Base-by-base conservation (phyloP, 2,113 vertebrate species). In the Sminthopsis crassicaudata region DNA sequence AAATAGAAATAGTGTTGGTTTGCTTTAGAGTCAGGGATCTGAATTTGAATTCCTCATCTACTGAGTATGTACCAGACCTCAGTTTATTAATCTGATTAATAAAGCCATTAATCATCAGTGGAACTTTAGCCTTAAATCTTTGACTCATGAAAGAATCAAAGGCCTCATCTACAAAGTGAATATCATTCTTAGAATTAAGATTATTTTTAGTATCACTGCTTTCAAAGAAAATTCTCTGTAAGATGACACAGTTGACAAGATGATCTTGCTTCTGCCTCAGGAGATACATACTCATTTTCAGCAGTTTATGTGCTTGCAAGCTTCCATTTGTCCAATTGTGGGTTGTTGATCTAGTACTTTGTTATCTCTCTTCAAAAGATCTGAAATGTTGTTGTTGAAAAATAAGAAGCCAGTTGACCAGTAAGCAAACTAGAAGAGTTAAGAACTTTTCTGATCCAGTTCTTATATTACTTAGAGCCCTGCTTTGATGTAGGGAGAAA, bases 181-280 rank as follows among this genome's bases (percentile, higher is more conserved):
- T 84, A 23, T 42, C 7, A 42, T 84, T 84, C 67, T 84, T 23
- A 76, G 60, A 76, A 76, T n/a, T 76, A 42, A 84, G 36, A 42
- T 23, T 90, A 76, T 51, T 53, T 54, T 97, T 92, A 91, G 51
- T 46, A n/a, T 93, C 46, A 36, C 30, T 96, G 57, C 92, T 60
- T 89, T 52, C 90, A 88, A 27, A 88, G 26, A 96, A 96, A 91
- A 84, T 46, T 90, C 89, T 52, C 52, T 36, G 14, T 91, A 52
- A 90, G 36, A n/a, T 92, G 92, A 93, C 10, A 94, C 19, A 60
- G 2, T 42, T 94, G 84, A 90, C 89, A 96, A 91, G 96, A 36
- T 91, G 57, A 76, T 67, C 90, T 93, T 94, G 92, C 90, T 93
- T 3, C 52, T 95, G 22, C 89, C 53, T 91, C 89, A 67, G 93